Evolutionary conservation across 2,113 vertebrate genomes (phyloP).

Genomic region (Motacilla tschutschensis): DNA sequence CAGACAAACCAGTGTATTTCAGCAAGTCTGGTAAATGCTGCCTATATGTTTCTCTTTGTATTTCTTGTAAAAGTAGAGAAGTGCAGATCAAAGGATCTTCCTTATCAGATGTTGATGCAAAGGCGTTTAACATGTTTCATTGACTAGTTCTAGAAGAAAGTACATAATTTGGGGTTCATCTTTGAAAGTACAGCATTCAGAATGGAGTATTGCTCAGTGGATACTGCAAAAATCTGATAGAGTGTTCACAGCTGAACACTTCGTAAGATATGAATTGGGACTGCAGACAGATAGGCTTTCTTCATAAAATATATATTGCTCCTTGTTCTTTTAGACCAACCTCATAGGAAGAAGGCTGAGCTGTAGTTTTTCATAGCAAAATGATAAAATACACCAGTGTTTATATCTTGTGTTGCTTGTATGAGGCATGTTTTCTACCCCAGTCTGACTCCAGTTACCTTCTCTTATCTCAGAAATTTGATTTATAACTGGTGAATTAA

Average conservation of each 20-base stretch:
- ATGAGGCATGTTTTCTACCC: neutral
- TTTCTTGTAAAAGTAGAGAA: neutral
- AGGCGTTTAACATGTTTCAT: neutral
- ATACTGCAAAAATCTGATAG: neutral
- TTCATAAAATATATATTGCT: conserved; percentile 11
- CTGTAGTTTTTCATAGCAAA: neutral
- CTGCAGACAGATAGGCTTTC: neutral
- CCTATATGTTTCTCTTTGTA: neutral
- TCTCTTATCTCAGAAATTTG: neutral
- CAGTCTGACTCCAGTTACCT: neutral
- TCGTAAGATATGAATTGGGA: neutral
- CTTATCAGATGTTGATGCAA: neutral
- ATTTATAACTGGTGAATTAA: neutral
- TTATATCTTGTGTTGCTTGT: neutral
- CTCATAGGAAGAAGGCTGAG: neutral
- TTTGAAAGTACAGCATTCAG: neutral
- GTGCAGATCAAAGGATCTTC: neutral
- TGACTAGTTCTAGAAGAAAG: neutral
- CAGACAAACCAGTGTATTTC: neutral
- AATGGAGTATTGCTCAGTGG: neutral
- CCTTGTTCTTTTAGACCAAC: neutral
- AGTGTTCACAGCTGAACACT: neutral
- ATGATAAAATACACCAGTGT: neutral
- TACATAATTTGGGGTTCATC: neutral
- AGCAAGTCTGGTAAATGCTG: neutral